A percentile compares a stretch with the other conserved stretches of the same genome.
These are phyloP conservation scores for Meloidogyne chitwoodi DNA, from an alignment of 1,140 invertebrate genomes.

Conservation along the genomic window DNA sequence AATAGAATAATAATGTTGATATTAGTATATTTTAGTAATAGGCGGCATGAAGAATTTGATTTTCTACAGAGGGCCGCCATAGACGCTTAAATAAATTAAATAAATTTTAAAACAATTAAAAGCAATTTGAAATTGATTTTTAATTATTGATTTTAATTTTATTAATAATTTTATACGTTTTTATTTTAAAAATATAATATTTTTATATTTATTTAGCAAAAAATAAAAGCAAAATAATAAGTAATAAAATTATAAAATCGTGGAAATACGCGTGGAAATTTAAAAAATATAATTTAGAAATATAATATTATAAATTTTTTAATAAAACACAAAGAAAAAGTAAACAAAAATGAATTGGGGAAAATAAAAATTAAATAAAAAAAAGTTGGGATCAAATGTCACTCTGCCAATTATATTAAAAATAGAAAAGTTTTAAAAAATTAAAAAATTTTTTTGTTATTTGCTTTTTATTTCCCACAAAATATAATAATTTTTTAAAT, in stretches of 20 bases:
- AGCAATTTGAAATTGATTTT: background rate
- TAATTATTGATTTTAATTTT: background rate
- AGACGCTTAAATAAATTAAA: background rate
- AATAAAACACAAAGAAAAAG: background rate
- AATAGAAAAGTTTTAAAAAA: too few relatives aligned
- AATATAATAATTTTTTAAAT: too few relatives aligned
- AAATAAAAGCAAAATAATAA: background rate
- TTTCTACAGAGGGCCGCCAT: background rate
- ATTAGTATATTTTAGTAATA: background rate
- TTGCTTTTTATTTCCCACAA: background rate
- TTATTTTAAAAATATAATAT: too few relatives aligned
- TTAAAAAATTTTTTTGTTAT: too few relatives aligned
- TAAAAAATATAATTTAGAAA: background rate
- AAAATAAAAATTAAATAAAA: background rate
- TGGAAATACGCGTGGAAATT: background rate
- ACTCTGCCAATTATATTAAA: background rate
- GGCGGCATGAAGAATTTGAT: background rate
- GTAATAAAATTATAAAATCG: background rate
- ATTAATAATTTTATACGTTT: background rate
- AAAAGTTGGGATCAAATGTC: background rate
- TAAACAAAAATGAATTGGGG: background rate
- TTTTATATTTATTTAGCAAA: background rate
- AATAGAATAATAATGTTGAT: background rate
- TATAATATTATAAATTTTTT: background rate
- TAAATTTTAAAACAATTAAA: too few relatives aligned